Conservation (phyloP, 2,797 vertebrate genomes). For the Pseudomugil tenellus region DNA sequence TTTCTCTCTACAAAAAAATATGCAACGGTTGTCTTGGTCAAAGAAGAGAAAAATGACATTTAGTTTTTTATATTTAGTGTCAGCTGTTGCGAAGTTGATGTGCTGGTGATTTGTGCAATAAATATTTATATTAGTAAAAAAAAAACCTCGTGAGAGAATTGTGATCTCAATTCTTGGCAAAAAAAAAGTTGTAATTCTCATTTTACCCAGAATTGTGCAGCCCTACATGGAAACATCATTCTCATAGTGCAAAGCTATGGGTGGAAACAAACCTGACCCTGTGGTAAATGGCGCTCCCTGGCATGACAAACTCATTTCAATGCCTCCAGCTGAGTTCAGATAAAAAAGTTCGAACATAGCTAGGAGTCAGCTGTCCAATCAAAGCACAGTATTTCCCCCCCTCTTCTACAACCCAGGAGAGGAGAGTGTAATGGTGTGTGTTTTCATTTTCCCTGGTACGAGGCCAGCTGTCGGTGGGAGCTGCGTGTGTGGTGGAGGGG, state of each 20-base stretch:
- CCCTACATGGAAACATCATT: too few relatives aligned
- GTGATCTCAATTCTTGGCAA: too few relatives aligned
- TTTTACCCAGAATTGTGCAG: too few relatives aligned
- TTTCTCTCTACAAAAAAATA: too few relatives aligned
- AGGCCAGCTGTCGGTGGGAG: slow-evolving; percentile 82
- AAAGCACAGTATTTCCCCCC: slow-evolving; percentile 40
- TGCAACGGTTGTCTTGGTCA: too few relatives aligned
- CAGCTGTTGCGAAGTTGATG: too few relatives aligned
- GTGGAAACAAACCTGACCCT: background rate
- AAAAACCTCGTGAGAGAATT: too few relatives aligned
- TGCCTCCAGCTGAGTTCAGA: slow-evolving; percentile 63
- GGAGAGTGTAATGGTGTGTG: slow-evolving; percentile 72
- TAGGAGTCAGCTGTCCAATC: slow-evolving; percentile 79
- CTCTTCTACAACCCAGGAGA: slow-evolving; percentile 48
- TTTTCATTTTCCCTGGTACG: slow-evolving; percentile 80
- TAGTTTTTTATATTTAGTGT: too few relatives aligned
- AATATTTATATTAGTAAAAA: too few relatives aligned
- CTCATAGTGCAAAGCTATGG: background rate
- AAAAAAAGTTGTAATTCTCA: too few relatives aligned
- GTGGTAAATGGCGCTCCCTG: background rate
- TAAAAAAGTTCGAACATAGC: slow-evolving; percentile 69
- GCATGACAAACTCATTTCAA: slow-evolving; percentile 41
- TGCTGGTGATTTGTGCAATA: too few relatives aligned
- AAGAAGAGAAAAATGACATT: too few relatives aligned
- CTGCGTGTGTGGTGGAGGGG: slow-evolving; percentile 79